Base-by-base conservation (phyloP, 2,113 vertebrate species). In the Sceloporus undulatus region DNA sequence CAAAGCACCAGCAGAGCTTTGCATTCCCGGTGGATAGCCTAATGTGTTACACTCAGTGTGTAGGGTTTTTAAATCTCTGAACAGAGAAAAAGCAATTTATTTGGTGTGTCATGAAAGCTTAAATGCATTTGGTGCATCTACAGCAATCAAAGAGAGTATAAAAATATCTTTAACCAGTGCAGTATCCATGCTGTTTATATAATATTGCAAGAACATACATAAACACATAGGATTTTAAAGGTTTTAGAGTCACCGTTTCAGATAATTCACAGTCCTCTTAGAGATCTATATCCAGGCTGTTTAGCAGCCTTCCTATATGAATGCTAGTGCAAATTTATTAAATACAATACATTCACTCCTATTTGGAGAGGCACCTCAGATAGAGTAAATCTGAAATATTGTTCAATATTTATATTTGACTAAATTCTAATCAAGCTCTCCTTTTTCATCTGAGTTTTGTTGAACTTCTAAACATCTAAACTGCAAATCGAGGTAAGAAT, bases 1-100 rank as follows among this genome's bases (percentile, higher is more conserved):
- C 62, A n/a, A 42, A 27, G 66, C 71, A 68, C 54, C 81, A 70
- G 42, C 83, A 18, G 2, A 59, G 48, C 65, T 82, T 79, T 83
- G 40, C 56, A 27, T 34, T 85, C 27, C 42, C 85, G 54, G 42
- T 42, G 52, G 59, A 0, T 85, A 70, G 40, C 87, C 78, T 88
- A 76, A 86, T 86, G 66, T 87, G 40, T 38, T 90, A 73, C 74
- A 75, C 48, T 7, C 38, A 19, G 8, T 75, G 25, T 77, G 90
- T 77, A 27, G 23, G 11, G 25, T 3, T 84, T 88, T 89, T 52
- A 62, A 68, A 82, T 68, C 54, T 87, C 5, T 86, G n/a, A 59
- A 23, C n/a, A n/a, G 19, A 84, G 65, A n/a, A 79, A 79, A 84
- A 4, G 59, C 21, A 70, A 79, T 79, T 85, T 13, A 73, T 88